Percentiles rank a stretch among this genome's conserved stretches.
These are phyloP conservation scores for Tolmerus cingulatus DNA, from an alignment of 2,888 invertebrate species.

Conservation along the genomic window DNA sequence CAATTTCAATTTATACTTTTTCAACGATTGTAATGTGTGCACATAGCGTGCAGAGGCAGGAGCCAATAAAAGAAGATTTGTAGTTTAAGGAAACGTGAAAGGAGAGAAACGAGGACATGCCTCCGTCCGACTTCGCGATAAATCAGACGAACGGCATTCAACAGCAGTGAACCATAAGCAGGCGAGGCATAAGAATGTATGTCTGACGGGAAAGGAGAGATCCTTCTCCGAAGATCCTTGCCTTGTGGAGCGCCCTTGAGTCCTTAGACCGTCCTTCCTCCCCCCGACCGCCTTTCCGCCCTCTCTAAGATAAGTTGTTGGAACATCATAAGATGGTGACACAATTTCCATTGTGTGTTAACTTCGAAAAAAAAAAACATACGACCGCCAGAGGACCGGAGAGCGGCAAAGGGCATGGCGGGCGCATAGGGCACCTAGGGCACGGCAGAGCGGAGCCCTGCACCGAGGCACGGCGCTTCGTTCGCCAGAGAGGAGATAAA, in stretches of 20 bases:
- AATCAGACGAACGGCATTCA: constrained; percentile 45
- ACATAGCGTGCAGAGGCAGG: background rate
- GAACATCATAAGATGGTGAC: constrained; percentile 36
- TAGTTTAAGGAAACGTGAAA: constrained; percentile 20
- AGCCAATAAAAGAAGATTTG: constrained; percentile 25
- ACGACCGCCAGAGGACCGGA: background rate
- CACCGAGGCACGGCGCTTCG: background rate
- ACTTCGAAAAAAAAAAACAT: background rate
- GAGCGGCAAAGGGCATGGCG: background rate
- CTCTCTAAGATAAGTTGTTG: constrained; percentile 21
- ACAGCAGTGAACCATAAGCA: constrained; percentile 38
- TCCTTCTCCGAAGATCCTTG: background rate
- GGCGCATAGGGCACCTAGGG: background rate
- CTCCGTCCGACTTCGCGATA: constrained; percentile 6
- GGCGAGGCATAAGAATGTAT: constrained; percentile 20
- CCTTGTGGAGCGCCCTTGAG: background rate
- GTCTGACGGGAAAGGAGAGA: background rate
- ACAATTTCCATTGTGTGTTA: constrained; percentile 28
- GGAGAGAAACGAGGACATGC: background rate
- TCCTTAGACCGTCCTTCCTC: background rate
- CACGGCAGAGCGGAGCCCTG: background rate
- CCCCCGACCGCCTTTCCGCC: background rate
- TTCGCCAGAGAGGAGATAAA: background rate
- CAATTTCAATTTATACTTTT: constrained; percentile 22
- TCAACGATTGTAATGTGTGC: constrained; percentile 21